Conservation (phyloP, 2,797 vertebrate genomes). For the Fistularia tabacaria region DNA sequence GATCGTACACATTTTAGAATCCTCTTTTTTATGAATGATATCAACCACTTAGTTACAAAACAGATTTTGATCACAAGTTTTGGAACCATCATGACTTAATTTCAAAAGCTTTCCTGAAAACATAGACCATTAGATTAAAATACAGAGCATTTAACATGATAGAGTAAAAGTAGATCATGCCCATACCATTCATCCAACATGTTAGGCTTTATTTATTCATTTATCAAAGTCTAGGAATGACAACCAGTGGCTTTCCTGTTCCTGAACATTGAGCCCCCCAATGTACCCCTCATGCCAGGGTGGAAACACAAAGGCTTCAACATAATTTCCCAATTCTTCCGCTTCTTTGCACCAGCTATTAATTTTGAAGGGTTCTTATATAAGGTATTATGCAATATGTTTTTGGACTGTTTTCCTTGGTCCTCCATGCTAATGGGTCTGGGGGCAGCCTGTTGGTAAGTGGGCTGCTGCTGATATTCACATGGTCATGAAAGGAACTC, state of each 20-base stretch:
- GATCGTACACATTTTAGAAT: too few relatives aligned
- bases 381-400: conserved; percentile 63
- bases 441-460: conserved; percentile 31
- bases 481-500: conserved; percentile 41
- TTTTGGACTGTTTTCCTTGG: conserved; percentile 51
- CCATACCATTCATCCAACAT: too few relatives aligned
- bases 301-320: conserved; percentile 44
- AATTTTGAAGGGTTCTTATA: conserved; percentile 53
- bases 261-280: conserved; percentile 15
- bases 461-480: conserved; percentile 47
- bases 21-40: too few relatives aligned
- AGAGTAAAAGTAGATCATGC: too few relatives aligned
- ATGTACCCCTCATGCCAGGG: conserved; percentile 32
- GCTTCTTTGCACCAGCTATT: conserved; percentile 46
- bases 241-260: background rate
- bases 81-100: too few relatives aligned
- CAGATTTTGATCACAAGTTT: too few relatives aligned
- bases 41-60: too few relatives aligned
- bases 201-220: too few relatives aligned
- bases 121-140: too few relatives aligned
- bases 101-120: too few relatives aligned
- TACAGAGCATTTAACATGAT: too few relatives aligned
- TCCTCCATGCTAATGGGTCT: conserved; percentile 41
- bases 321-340: conserved; percentile 62
- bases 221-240: background rate